Evolutionary conservation across 1,140 invertebrate genomes (phyloP), one percentile per base, ranked within the genome.

Genomic region (Ladona fulva): DNA sequence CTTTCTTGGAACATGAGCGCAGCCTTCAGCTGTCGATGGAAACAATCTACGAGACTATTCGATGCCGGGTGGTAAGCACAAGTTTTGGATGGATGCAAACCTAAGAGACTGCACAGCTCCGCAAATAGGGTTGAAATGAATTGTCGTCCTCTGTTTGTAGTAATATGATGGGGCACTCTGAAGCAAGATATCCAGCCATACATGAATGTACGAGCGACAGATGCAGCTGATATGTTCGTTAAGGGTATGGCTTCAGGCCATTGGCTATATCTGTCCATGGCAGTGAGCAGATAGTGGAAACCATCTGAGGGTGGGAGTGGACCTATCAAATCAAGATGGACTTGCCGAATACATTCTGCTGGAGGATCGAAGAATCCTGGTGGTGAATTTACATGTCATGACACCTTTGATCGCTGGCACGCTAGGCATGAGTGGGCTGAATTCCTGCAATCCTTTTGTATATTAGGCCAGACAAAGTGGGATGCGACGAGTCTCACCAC

Each of bases 161-260:
- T n/a, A n/a, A n/a, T n/a, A n/a, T n/a, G n/a, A n/a, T n/a, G 8
- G 24, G 84, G 81, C 66, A 76, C 42, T 59, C 83, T 84, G 80
- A 82, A 86, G 12, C 83, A 66, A 10, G 81, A 44, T 12, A 86
- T 81, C 85, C 85, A 86, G 44, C 76, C 77, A 22, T 76, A 42
- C 42, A 83, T n/a, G 25, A 87, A 80, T 8, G 81, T 80, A 66
- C 77, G 52, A 8, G 83, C 83, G 14, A 84, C 82, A 5, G 84
- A 82, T 74, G 84, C 82, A 22, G 85, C 82, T 19, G 82, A 73
- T 78, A 83, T 84, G 66, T 87, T 82, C 12, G 74, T 10, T 0
- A 86, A 75, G 5, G 86, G 83, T n/a, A 84, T 74, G 19, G 81
- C 83, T 81, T 88, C 83, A 0, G 83, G 84, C 83, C 82, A 87